A percentile compares a stretch with the other conserved stretches of the same genome.
Evolutionary conservation across 2,797 vertebrate species (phyloP).

Genomic region (Dermochelys coriacea): DNA sequence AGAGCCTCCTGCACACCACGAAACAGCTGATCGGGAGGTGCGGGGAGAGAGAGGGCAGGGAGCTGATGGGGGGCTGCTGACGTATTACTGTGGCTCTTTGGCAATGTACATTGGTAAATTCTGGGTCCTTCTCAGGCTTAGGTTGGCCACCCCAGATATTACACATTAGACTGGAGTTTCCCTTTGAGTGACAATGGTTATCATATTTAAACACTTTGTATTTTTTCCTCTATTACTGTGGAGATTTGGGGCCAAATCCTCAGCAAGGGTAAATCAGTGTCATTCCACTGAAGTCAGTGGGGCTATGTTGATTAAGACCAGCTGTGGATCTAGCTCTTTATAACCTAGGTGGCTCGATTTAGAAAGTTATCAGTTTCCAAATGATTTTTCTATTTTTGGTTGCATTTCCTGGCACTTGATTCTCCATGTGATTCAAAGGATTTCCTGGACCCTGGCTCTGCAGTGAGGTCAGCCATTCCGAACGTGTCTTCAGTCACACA

Average conservation of each 20-base stretch:
- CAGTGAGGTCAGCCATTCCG: background rate
- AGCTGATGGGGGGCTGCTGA: no score
- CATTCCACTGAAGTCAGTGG: background rate
- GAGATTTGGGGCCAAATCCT: background rate
- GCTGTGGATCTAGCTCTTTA: background rate
- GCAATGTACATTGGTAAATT: no score
- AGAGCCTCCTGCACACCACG: no score
- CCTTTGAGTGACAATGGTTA: background rate
- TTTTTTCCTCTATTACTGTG: background rate
- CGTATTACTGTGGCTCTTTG: no score
- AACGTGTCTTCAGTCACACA: background rate
- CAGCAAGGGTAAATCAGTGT: background rate
- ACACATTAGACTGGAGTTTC: background rate
- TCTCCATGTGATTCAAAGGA: conserved; percentile 16
- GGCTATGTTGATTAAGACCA: background rate
- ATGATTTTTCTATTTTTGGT: background rate
- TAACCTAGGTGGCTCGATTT: background rate
- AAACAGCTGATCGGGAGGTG: no score
- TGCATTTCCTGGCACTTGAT: conserved; percentile 25
- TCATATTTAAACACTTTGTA: background rate
- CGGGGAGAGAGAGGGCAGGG: no score
- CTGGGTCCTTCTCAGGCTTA: no score
- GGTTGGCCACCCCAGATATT: no score
- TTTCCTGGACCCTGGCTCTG: background rate
- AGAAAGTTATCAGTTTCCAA: background rate